These are phyloP conservation scores for Galleria mellonella DNA, from an alignment of 1,140 invertebrate species.

Conservation along the genomic window DNA sequence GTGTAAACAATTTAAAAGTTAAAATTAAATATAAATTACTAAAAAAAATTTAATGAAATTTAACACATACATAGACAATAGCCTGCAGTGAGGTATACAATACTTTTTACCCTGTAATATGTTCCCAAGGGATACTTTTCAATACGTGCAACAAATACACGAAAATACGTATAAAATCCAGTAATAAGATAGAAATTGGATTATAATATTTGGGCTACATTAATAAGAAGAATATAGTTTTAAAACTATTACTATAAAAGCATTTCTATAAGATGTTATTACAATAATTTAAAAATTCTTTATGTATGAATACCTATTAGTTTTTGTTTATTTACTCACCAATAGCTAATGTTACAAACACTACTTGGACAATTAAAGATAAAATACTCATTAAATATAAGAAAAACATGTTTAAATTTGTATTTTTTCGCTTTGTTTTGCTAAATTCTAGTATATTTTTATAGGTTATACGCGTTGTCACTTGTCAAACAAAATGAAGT, in stretches of 20 bases:
- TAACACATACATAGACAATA: too few species aligned
- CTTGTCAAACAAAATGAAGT: constrained; percentile 10
- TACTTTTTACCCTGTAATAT: too few species aligned
- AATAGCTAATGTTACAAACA: constrained; percentile 41
- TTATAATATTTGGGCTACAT: too few species aligned
- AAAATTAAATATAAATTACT: too few species aligned
- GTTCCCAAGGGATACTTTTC: too few species aligned
- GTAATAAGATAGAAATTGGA: too few species aligned
- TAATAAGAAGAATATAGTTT: neutral
- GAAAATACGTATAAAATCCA: too few species aligned
- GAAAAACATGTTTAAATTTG: constrained; percentile 36
- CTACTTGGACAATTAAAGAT: constrained; percentile 35
- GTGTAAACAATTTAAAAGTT: too few species aligned
- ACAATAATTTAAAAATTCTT: neutral
- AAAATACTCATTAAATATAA: constrained; percentile 49
- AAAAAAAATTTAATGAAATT: too few species aligned
- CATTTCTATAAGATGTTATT: neutral
- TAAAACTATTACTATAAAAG: neutral
- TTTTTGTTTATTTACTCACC: constrained; percentile 24
- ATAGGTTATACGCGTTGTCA: constrained; percentile 47
- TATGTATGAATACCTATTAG: neutral
- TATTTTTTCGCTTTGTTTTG: constrained; percentile 25
- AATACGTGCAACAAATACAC: too few species aligned
- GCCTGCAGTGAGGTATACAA: too few species aligned
- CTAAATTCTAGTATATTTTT: constrained; percentile 16